Evolutionary conservation across 1,140 invertebrate species (phyloP), one percentile per base, ranked within the genome.

Genomic region (Coenobita brevimanus): DNA sequence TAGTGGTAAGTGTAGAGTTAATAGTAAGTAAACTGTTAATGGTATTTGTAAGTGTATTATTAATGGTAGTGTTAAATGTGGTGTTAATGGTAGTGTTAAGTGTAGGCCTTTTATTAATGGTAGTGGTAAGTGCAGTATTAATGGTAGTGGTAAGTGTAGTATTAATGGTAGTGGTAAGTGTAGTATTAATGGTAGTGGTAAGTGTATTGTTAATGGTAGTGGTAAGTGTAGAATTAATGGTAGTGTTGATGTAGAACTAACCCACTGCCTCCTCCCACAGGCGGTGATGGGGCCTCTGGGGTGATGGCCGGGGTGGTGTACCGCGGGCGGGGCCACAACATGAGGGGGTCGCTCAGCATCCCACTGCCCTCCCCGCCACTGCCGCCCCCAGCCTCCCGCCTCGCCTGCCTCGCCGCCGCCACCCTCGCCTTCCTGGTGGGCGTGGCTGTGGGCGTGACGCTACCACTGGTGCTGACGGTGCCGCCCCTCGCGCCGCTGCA

Each of bases 371-470:
- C 89, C 71, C 88, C 89, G 27, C 87, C 78, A 33, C 71, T 90
- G 43, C 87, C 89, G 13, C 81, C 88, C 38, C 85, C 90, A 3
- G 75, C 91, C 50, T 88, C 91, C 41, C 90, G 91, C 82, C 79
- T 90, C 27, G 71, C 89, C 21, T 92, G 91, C 80, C 84, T 91
- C 41, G 76, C 90, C 62, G 91, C 91, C 46, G 88, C 91, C 36
- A 73, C 71, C 46, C 67, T 92, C 57, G 91, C 91, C 33, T 92
- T 92, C 89, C 84, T 89, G 62, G 43, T 92, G 57, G 92, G 92
- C 64, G 91, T 92, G 21, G 90, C 85, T 3, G 89, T 92, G 1
- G 92, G 92, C 17, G 86, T 91, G 43, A 82, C 79, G 21, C 41
- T 88, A 38, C 86, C 86, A 33, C 69, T 88, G 67, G 86, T 88